These are phyloP conservation scores for Augiades crinisus DNA, from an alignment of 2,888 invertebrate genomes.

Conservation along the genomic window DNA sequence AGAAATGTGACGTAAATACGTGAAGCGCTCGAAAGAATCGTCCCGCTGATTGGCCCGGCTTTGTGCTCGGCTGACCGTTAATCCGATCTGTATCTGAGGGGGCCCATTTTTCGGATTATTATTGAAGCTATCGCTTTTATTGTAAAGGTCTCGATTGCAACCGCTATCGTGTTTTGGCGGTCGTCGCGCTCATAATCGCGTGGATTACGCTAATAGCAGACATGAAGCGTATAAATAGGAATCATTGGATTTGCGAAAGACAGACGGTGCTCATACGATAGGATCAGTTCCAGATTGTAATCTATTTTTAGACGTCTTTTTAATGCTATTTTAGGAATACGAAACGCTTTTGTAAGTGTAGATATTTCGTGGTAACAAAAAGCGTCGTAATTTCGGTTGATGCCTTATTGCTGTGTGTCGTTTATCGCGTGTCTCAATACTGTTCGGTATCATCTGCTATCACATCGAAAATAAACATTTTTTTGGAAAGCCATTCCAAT, in stretches of 20 bases:
- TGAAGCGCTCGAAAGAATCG: constrained; percentile 67
- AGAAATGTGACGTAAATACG: constrained; percentile 79
- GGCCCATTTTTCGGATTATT: constrained; percentile 61
- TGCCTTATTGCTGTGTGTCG: constrained; percentile 3
- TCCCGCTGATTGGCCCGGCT: constrained; percentile 69
- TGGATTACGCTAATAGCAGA: constrained; percentile 28
- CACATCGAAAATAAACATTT: constrained; percentile 32
- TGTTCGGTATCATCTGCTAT: constrained; percentile 7
- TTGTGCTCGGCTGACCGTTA: constrained; percentile 75
- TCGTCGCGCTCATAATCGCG: constrained; percentile 36
- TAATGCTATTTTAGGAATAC: constrained; percentile 11
- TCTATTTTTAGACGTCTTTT: constrained; percentile 18
- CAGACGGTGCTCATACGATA: constrained; percentile 21
- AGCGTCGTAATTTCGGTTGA: background rate
- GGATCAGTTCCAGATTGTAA: constrained; percentile 21
- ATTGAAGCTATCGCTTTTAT: constrained; percentile 64
- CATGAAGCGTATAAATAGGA: constrained; percentile 27
- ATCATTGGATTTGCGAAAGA: constrained; percentile 26
- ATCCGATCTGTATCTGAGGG: constrained; percentile 72
- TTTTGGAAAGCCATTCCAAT: constrained; percentile 29
- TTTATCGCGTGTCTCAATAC: constrained; percentile 16
- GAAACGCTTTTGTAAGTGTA: background rate
- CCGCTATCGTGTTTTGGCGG: constrained; percentile 34
- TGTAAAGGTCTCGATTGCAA: constrained; percentile 43
- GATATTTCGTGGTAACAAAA: background rate